These are phyloP conservation scores for Myodes glareolus DNA, from an alignment of 2,113 vertebrate genomes.

Conservation along the genomic window DNA sequence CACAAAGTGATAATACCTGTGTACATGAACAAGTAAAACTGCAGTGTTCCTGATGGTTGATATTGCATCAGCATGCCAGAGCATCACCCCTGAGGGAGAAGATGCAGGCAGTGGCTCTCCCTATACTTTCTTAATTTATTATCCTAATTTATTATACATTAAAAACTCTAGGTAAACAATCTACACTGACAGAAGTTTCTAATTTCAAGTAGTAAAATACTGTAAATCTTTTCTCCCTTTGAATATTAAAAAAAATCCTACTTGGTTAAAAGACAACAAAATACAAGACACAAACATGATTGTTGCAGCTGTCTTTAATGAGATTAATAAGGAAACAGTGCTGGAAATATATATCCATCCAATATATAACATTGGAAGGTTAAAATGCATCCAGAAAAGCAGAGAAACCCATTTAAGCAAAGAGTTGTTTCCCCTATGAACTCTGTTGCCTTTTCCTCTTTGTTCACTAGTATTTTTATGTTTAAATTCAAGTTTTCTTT, in stretches of 20 bases:
- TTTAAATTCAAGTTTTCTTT: neutral
- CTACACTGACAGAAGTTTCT: neutral
- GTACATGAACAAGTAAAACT: neutral
- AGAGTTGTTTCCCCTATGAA: neutral
- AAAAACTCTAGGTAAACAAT: neutral
- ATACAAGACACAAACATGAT: neutral
- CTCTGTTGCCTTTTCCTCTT: neutral
- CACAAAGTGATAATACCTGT: neutral
- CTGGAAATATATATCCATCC: neutral
- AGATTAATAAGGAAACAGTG: neutral
- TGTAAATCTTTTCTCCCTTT: neutral
- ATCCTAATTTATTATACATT: neutral
- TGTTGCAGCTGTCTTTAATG: neutral
- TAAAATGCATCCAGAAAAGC: neutral
- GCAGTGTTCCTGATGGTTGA: neutral
- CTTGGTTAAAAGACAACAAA: slow-evolving; percentile 5
- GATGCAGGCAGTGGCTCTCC: neutral
- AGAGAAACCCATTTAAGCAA: neutral
- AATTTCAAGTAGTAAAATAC: neutral
- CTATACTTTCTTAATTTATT: neutral
- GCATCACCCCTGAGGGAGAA: neutral
- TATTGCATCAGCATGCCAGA: neutral
- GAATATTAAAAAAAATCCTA: neutral
- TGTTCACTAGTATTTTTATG: neutral
- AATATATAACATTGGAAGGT: too few relatives aligned